A percentile compares a stretch with the other conserved stretches of the same genome.
These are phyloP conservation scores for Troides aeacus DNA, from an alignment of 2,888 invertebrate genomes.

Conservation along the genomic window DNA sequence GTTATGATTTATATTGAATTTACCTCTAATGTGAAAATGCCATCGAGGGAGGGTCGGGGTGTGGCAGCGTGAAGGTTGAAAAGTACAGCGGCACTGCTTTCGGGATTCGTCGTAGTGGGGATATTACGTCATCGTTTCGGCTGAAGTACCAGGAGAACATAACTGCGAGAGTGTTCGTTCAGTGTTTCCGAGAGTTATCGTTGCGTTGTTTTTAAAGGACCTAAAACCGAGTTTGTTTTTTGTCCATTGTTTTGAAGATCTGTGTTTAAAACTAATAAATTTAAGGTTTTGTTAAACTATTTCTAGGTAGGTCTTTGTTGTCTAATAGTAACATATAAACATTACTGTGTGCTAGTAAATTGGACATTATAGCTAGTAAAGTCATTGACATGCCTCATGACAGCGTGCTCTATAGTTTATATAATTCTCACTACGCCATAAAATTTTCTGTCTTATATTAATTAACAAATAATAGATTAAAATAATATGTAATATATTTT, in stretches of 20 bases:
- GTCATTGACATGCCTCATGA: too few relatives aligned
- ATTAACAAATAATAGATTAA: too few relatives aligned
- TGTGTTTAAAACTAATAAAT: not conserved
- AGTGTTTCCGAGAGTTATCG: not conserved
- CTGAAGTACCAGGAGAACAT: constrained; percentile 31
- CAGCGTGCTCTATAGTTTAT: too few relatives aligned
- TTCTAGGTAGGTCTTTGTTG: too few relatives aligned
- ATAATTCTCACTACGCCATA: too few relatives aligned
- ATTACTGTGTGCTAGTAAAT: too few relatives aligned
- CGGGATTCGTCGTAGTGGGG: constrained; percentile 12
- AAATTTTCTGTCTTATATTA: too few relatives aligned
- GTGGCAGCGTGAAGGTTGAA: not conserved
- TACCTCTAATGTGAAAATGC: constrained; percentile 10
- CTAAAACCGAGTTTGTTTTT: constrained; percentile 2
- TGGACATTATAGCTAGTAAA: too few relatives aligned
- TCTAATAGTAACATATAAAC: too few relatives aligned
- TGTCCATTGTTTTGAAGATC: not conserved
- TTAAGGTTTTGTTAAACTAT: not conserved
- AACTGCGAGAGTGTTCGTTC: constrained; percentile 1
- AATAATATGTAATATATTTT: too few relatives aligned
- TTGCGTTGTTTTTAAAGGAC: constrained; percentile 6
- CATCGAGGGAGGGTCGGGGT: constrained; percentile 7
- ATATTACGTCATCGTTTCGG: constrained; percentile 29
- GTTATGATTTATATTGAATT: not conserved
- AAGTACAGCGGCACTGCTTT: not conserved